These are phyloP conservation scores for Limnephilus rhombicus DNA, from an alignment of 2,888 invertebrate species.

Conservation along the genomic window DNA sequence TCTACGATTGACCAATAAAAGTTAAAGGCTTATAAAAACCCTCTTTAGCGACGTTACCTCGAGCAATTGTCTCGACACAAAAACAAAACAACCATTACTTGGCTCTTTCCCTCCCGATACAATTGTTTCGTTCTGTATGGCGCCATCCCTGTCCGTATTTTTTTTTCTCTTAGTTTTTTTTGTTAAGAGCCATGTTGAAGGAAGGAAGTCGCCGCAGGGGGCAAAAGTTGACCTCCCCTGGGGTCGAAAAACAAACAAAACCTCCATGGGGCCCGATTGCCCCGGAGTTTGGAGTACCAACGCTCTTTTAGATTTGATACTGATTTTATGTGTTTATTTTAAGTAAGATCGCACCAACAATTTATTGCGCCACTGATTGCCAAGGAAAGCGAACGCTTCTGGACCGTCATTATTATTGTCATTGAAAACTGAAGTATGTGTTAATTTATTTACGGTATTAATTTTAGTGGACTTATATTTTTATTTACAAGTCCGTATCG, in stretches of 20 bases:
- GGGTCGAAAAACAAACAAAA: conserved; percentile 64
- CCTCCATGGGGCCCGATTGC: conserved; percentile 50
- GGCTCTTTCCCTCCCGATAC: conserved; percentile 45
- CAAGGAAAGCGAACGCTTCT: no score
- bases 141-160: conserved; percentile 56
- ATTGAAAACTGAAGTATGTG: no score
- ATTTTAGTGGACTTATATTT: no score
- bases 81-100: conserved; percentile 34
- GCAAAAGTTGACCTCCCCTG: conserved; percentile 60
- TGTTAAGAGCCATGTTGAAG: conserved; percentile 61
- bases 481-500: no score
- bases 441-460: no score
- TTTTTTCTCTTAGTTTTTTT: conserved; percentile 48
- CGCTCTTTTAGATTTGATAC: conserved; percentile 23
- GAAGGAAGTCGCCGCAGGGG: conserved; percentile 64
- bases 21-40: conserved; percentile 34
- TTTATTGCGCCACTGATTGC: neutral
- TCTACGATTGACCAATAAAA: conserved; percentile 39
- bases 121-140: conserved; percentile 48
- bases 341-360: conserved; percentile 28
- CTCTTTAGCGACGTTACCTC: conserved; percentile 32
- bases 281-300: neutral
- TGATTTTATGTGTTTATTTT: conserved; percentile 41
- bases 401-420: no score
- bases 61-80: conserved; percentile 46